Percentiles rank a stretch among this genome's conserved stretches.
phyloP scores from a whole-genome alignment of 2,888 invertebrate genomes.

The Amaurobius ferox region DNA sequence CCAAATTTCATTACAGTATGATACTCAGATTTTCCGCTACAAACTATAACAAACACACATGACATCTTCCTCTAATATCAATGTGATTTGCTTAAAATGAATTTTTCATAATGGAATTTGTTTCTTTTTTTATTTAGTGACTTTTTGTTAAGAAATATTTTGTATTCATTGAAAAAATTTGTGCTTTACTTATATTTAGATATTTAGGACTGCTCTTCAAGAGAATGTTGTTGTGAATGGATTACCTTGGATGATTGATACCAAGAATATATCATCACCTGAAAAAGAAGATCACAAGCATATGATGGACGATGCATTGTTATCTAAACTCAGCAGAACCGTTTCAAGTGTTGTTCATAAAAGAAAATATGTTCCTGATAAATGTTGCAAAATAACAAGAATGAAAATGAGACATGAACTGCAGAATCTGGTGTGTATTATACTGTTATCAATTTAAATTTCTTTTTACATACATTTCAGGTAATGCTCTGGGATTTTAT shows the following conservation, averaged over 20 bases:
- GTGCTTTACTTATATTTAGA: background rate
- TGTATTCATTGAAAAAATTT: too few species aligned
- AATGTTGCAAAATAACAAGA: background rate
- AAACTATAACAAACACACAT: too few species aligned
- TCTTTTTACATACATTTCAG: too few species aligned
- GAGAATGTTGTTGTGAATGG: conserved; percentile 9
- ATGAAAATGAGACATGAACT: background rate
- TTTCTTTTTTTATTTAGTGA: too few species aligned
- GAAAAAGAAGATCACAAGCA: background rate
- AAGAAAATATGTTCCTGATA: background rate
- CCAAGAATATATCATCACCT: background rate
- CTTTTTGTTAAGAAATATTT: too few species aligned
- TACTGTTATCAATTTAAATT: too few species aligned
- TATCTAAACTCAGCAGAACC: background rate
- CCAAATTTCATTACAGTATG: too few species aligned
- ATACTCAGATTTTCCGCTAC: too few species aligned
- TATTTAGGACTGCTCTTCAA: background rate
- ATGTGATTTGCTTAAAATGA: too few species aligned
- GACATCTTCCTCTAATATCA: too few species aligned
- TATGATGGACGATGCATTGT: background rate
- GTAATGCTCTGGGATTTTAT: too few species aligned
- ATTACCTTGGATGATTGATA: background rate
- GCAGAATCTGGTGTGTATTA: conserved; percentile 3
- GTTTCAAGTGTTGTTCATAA: background rate
- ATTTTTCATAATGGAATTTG: too few species aligned